Evolutionary conservation across 2,797 vertebrate species (phyloP), one percentile per base, ranked within the genome.

Genomic region (Crenichthys baileyi): DNA sequence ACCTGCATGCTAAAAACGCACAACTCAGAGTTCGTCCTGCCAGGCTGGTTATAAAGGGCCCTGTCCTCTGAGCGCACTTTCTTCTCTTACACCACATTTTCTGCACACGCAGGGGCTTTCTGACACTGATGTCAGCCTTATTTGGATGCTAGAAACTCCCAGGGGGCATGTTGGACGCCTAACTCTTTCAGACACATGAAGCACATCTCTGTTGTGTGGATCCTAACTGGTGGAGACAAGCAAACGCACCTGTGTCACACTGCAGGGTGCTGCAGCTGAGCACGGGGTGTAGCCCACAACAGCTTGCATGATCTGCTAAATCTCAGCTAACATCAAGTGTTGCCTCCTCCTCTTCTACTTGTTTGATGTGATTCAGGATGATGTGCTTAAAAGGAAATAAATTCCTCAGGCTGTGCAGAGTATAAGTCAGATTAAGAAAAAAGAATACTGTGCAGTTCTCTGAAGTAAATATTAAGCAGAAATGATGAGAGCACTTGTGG

Each of bases 181-280:
- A 89, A 91, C 89, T 86, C 78, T 89, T 85, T 90, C 78, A 88
- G 89, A 90, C 89, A 88, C 78, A 79, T 78, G 84, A 72, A 80
- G 80, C 83, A 85, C 80, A 79, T 89, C 80, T 88, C 81, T 85
- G 81, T 79, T 83, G 82, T 84, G 73, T 79, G 79, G 79, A 88
- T 82, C 80, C 67, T 89, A 88, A 93, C 86, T 80, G 82, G 86
- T 85, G 82, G 80, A 84, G 89, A 92, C 89, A 81, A 82, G 85
- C 81, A 70, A 82, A 73, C 50, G 73, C 90, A 92, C 90, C 91
- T 93, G 88, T 88, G 86, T 88, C 87, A 79, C 86, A 80, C 79
- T 79, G 80, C 86, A 76, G 81, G 87, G 80, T 75, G 86, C 79
- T 80, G 85, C 88, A 87, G 84, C 89, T 91, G 90, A 90, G 88